phyloP scores from a whole-genome alignment of 2,888 invertebrate species.

The Ectobius pallidus region DNA sequence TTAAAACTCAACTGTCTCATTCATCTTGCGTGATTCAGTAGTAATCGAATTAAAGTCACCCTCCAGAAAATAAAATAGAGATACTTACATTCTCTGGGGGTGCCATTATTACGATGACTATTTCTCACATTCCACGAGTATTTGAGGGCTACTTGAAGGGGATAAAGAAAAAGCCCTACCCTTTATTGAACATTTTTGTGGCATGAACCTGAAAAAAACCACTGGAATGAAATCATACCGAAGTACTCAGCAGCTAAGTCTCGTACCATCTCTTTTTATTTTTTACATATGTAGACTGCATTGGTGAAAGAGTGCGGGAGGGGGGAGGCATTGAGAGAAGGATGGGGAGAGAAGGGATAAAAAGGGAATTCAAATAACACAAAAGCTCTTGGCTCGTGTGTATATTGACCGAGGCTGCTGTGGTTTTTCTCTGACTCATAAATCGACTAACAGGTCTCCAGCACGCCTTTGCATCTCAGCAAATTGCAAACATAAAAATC shows the following conservation, averaged over 20 bases:
- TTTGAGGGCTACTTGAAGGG: constrained; percentile 10
- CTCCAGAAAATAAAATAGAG: no score
- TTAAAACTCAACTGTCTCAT: no score
- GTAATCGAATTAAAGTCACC: no score
- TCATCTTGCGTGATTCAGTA: no score
- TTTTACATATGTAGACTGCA: constrained; percentile 6
- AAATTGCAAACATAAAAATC: background rate
- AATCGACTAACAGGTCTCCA: background rate
- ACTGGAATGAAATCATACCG: constrained; percentile 28
- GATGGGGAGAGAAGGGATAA: background rate
- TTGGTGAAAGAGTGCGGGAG: background rate
- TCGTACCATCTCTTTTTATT: constrained; percentile 3
- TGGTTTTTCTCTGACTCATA: constrained; percentile 6
- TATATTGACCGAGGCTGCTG: constrained; percentile 12
- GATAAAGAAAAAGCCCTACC: constrained; percentile 3
- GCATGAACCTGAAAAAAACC: constrained; percentile 34
- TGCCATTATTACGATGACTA: background rate
- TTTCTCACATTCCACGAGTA: background rate
- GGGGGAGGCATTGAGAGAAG: no score
- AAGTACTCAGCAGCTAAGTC: constrained; percentile 14
- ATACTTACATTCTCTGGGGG: no score
- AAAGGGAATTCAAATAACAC: constrained; percentile 30
- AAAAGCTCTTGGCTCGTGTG: constrained; percentile 26
- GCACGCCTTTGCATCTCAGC: background rate
- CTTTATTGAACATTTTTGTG: constrained; percentile 37